phyloP scores from a whole-genome alignment of 2,797 vertebrate genomes.

The Linurgus olivaceus region DNA sequence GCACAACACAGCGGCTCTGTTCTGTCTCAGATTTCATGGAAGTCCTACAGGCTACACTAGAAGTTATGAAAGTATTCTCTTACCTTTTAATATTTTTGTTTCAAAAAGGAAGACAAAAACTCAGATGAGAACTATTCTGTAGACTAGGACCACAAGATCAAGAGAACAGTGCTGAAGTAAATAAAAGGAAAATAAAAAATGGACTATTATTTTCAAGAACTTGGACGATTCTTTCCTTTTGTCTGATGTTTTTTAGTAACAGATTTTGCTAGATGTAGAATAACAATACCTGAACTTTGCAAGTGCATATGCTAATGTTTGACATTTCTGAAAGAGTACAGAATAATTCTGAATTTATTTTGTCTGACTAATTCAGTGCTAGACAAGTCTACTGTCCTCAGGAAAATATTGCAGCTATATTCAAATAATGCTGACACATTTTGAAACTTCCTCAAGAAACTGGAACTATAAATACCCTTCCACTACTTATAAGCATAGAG shows the following conservation, averaged over 20 bases:
- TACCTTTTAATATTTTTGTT: not conserved
- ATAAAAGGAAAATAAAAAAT: not conserved
- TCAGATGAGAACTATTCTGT: not conserved
- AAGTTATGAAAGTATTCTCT: not conserved
- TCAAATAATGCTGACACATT: not conserved
- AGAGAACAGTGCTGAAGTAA: not conserved
- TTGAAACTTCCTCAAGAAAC: not conserved
- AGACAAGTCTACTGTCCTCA: not conserved
- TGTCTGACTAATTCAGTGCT: not conserved
- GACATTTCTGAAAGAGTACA: not conserved
- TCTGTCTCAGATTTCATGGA: not conserved
- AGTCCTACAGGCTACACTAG: not conserved
- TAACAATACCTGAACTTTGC: not conserved
- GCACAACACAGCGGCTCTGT: not conserved
- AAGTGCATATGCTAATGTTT: not conserved
- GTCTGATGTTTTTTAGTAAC: not conserved
- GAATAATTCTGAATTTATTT: not conserved
- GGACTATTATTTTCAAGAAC: not conserved
- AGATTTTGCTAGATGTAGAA: not conserved
- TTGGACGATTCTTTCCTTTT: not conserved
- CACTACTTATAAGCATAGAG: not conserved
- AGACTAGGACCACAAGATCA: not conserved
- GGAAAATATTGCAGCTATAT: not conserved
- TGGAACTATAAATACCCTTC: not conserved
- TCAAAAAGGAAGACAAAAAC: not conserved